Conservation (phyloP, 2,888 invertebrate species). For the Laothoe populi region DNA sequence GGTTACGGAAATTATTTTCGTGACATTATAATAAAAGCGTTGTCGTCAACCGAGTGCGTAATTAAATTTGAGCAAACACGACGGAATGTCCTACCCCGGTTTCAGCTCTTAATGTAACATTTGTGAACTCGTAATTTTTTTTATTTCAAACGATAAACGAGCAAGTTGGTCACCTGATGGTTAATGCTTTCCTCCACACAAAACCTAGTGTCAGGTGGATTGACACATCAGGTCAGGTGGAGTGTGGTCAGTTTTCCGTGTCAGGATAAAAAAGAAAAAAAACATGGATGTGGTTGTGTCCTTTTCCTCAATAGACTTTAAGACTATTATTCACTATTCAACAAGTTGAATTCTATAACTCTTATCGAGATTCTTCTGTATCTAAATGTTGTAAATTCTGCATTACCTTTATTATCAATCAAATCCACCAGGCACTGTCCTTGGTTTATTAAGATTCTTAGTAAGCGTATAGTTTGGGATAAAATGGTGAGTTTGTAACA, state of each 20-base stretch:
- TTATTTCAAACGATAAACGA: background rate
- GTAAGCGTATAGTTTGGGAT: background rate
- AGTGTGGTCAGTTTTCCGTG: too few relatives aligned
- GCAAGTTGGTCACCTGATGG: too few relatives aligned
- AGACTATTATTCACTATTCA: too few relatives aligned
- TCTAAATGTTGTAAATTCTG: too few relatives aligned
- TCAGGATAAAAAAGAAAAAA: too few relatives aligned
- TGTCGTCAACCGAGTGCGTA: background rate
- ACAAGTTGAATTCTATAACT: too few relatives aligned
- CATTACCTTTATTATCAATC: background rate
- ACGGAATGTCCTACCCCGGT: background rate
- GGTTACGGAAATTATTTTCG: conserved; percentile 21
- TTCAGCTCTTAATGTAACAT: background rate
- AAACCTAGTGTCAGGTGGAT: too few relatives aligned
- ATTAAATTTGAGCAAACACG: conserved; percentile 6
- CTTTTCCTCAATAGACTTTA: too few relatives aligned
- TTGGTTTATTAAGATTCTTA: background rate
- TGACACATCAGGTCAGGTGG: too few relatives aligned
- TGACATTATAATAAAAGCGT: conserved; percentile 10
- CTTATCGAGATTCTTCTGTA: too few relatives aligned
- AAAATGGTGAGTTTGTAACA: conserved; percentile 4
- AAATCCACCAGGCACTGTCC: background rate
- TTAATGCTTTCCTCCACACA: too few relatives aligned
- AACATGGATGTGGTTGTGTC: too few relatives aligned
- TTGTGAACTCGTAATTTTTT: background rate